Evolutionary conservation across 2,797 vertebrate genomes (phyloP).

Genomic region (Microhierax caerulescens): DNA sequence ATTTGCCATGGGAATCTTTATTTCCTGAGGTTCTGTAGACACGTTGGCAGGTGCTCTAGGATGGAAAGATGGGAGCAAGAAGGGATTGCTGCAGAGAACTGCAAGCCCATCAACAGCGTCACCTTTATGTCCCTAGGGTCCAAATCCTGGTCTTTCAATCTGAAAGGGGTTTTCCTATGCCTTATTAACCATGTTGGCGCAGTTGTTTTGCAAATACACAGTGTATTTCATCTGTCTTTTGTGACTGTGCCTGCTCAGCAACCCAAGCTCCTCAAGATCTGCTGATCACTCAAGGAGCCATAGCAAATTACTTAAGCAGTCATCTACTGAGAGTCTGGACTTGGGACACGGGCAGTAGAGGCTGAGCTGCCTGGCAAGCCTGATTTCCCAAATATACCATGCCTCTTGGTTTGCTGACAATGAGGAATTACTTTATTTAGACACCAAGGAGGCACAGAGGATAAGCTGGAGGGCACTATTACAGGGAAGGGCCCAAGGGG

Average conservation of each 20-base stretch:
- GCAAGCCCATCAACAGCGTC: neutral
- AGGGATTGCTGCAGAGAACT: neutral
- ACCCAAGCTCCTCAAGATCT: neutral
- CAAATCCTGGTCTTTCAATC: neutral
- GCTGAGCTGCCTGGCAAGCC: neutral
- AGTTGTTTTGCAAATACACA: neutral
- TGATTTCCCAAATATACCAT: neutral
- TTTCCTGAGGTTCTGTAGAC: neutral
- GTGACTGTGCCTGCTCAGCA: neutral
- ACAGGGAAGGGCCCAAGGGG: neutral
- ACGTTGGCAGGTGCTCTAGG: neutral
- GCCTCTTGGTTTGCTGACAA: neutral
- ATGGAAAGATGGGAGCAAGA: neutral
- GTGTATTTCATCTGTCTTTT: neutral
- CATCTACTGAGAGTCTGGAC: neutral
- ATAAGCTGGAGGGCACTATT: neutral
- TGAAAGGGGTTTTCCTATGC: neutral
- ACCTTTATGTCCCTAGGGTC: neutral
- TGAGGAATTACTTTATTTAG: neutral
- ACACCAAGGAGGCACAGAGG: neutral
- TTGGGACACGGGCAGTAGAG: neutral
- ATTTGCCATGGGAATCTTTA: neutral
- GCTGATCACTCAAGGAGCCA: neutral
- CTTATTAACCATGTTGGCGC: neutral
- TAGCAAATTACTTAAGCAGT: neutral